Evolutionary conservation across 1,140 invertebrate genomes (phyloP), one percentile per base, ranked within the genome.

Genomic region (Brachystomella parvula): DNA sequence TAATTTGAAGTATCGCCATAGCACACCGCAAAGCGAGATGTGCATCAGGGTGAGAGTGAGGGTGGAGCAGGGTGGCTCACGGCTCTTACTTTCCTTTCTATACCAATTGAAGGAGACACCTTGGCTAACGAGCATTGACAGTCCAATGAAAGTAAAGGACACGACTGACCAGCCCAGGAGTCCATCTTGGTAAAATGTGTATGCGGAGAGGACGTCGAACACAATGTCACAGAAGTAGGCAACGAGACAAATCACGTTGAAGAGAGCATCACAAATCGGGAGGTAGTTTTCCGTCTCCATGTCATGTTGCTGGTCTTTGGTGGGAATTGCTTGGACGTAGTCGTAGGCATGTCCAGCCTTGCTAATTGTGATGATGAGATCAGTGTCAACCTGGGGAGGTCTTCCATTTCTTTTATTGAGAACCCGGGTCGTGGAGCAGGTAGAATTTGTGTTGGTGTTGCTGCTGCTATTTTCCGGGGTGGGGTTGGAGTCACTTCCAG

Each of bases 201-300:
- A 92, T 19, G 87, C 84, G 81, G 90, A 88, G 44, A 91, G 84
- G 33, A 92, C 81, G 77, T 93, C 89, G 75, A 94, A 94, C 2
- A 92, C 89, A 49, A 92, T 84, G 81, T 92, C 89, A 80, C 90
- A 93, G 78, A 94, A 94, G 77, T 93, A 92, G 1, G 87, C 89
- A n/a, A 88, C 88, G 58, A 94, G 79, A 15, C 90, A 92, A 67
- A 93, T 90, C 76, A 94, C 88, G 78, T 93, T 93, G 81, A 94
- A 94, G 6, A 93, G 80, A 53, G 71, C 67, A 39, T 72, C 71
- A 61, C 71, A 72, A 33, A 72, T 66, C 0, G 71, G 71, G 1
- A 72, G 63, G 30, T 69, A 69, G 49, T 72, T 68, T 57, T 64
- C 53, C 0, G 44, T 56, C 21, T 21, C 30, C 28, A 63, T 15